phyloP scores from a whole-genome alignment of 2,113 vertebrate species.

The Neodontobutis hainanensis region DNA sequence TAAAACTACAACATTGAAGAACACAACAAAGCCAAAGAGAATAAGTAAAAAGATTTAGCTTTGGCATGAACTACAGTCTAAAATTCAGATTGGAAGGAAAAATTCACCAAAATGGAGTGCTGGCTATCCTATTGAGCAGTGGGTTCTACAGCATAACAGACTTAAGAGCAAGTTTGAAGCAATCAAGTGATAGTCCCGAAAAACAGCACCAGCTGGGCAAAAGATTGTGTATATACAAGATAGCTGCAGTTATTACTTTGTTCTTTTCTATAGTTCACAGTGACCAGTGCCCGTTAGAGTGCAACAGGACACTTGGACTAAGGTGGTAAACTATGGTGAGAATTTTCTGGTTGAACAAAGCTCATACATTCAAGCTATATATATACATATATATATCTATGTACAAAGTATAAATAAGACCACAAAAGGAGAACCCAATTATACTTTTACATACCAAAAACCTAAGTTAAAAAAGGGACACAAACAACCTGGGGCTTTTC shows the following conservation, averaged over 20 bases:
- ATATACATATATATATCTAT: constrained; percentile 70
- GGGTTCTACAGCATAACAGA: constrained; percentile 12
- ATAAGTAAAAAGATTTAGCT: constrained; percentile 26
- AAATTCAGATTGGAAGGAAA: neutral
- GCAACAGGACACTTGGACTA: constrained; percentile 8
- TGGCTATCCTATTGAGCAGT: constrained; percentile 46
- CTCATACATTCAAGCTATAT: constrained; percentile 78
- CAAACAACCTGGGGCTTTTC: constrained; percentile 46
- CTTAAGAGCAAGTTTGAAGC: constrained; percentile 75
- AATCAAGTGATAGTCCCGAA: constrained; percentile 43
- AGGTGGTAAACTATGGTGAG: constrained; percentile 45
- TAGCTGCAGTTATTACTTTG: constrained; percentile 54
- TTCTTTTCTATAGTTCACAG: constrained; percentile 36
- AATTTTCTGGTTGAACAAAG: constrained; percentile 55
- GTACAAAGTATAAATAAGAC: constrained; percentile 82
- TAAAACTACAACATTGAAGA: constrained; percentile 41
- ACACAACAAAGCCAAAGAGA: constrained; percentile 44
- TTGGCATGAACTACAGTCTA: constrained; percentile 53
- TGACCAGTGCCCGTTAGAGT: constrained; percentile 20
- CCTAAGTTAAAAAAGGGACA: constrained; percentile 33
- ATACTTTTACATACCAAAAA: constrained; percentile 60
- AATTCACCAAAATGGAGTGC: constrained; percentile 74
- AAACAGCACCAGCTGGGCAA: constrained; percentile 48
- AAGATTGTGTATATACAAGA: constrained; percentile 64
- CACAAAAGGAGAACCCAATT: constrained; percentile 68